Conservation (phyloP, 2,797 vertebrate genomes). For the Hypotaenidia okinawae region DNA sequence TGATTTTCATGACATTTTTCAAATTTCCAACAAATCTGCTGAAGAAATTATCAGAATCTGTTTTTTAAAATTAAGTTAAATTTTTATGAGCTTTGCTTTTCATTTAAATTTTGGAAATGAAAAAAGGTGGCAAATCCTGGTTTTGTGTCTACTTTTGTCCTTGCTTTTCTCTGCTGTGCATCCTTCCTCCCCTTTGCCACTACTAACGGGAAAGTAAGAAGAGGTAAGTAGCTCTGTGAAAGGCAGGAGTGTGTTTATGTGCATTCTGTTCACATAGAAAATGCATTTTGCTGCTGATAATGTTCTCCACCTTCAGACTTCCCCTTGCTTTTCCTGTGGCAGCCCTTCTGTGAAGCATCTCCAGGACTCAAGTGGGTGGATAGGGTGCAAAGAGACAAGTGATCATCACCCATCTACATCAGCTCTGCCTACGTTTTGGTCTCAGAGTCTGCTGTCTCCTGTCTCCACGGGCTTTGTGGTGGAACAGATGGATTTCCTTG, state of each 20-base stretch:
- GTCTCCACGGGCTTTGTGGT: not conserved
- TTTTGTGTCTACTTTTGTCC: not conserved
- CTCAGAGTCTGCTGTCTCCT: not conserved
- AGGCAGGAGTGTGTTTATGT: not conserved
- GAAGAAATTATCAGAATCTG: not conserved
- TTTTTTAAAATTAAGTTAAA: not conserved
- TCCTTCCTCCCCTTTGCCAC: not conserved
- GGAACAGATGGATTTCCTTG: not conserved
- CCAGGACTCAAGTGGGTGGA: not conserved
- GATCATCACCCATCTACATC: not conserved
- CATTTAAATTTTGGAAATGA: not conserved
- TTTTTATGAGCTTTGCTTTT: not conserved
- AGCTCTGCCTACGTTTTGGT: not conserved
- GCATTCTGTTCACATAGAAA: fast-evolving
- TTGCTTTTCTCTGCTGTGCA: not conserved
- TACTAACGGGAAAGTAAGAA: not conserved
- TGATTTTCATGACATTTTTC: not conserved
- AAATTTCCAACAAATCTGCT: not conserved
- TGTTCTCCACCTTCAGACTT: not conserved
- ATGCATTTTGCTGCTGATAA: not conserved
- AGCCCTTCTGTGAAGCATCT: no score
- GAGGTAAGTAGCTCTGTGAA: not conserved
- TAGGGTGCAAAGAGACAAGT: not conserved
- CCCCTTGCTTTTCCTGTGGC: not conserved
- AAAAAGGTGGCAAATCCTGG: not conserved